Conservation (phyloP, 2,888 invertebrate species). For the Alitta virens region DNA sequence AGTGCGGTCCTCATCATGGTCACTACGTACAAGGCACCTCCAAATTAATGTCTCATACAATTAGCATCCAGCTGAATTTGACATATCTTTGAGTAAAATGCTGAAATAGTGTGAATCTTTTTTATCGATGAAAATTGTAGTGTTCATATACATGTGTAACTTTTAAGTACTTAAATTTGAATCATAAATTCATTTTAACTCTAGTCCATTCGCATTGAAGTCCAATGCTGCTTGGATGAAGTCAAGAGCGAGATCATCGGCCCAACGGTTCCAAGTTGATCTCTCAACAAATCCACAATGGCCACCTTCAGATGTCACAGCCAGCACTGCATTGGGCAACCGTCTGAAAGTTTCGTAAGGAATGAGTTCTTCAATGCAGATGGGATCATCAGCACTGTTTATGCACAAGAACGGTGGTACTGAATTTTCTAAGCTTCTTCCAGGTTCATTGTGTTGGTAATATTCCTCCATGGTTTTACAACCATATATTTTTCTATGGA, state of each 20-base stretch:
- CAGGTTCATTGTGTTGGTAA: conserved; percentile 48
- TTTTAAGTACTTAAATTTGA: too few relatives aligned
- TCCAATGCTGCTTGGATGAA: too few relatives aligned
- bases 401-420: conserved; percentile 48
- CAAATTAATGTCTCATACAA: too few relatives aligned
- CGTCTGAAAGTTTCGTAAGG: conserved; percentile 45
- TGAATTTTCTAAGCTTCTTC: conserved; percentile 50
- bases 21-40: too few relatives aligned
- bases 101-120: too few relatives aligned
- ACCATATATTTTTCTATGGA: conserved; percentile 40
- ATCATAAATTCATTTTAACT: too few relatives aligned
- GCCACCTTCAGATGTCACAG: conserved; percentile 45
- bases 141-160: too few relatives aligned
- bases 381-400: conserved; percentile 47
- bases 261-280: conserved; percentile 10
- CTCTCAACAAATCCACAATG: conserved; percentile 51
- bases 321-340: conserved; percentile 48
- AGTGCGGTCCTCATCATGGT: too few relatives aligned
- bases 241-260: conserved; percentile 14
- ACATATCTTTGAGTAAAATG: too few relatives aligned
- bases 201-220: too few relatives aligned
- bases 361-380: conserved; percentile 35
- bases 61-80: too few relatives aligned
- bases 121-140: too few relatives aligned
- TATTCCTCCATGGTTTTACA: conserved; percentile 37